Conservation (phyloP, 1,140 invertebrate species). For the Cydia splendana region DNA sequence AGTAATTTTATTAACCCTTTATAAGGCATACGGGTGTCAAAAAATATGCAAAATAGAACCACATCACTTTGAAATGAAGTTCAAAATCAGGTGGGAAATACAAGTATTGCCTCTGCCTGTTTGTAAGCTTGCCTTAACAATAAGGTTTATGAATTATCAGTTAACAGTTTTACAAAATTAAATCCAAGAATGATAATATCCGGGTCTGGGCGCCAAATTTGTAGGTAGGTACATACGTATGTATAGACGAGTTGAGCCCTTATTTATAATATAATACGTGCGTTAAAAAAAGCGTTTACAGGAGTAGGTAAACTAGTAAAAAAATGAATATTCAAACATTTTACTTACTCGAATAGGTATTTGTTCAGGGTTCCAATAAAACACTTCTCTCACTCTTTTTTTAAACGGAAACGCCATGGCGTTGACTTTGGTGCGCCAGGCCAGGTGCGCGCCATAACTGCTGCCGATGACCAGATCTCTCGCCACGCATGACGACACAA, state of each 20-base stretch:
- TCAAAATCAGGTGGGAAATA: too few species aligned
- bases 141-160: too few species aligned
- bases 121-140: too few species aligned
- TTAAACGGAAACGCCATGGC: slow-evolving; percentile 62
- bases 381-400: slow-evolving; percentile 66
- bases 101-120: too few species aligned
- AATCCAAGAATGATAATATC: too few species aligned
- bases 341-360: slow-evolving; percentile 60
- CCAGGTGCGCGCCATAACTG: slow-evolving; percentile 53
- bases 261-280: too few species aligned
- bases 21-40: not conserved
- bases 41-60: too few species aligned
- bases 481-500: slow-evolving; percentile 49
- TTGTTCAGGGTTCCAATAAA: slow-evolving; percentile 57
- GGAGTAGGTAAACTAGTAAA: not conserved
- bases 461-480: slow-evolving; percentile 59
- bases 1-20: not conserved
- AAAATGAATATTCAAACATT: slow-evolving; percentile 29
- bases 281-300: not conserved
- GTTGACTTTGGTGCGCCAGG: slow-evolving; percentile 60
- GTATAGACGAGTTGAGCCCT: too few species aligned
- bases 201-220: too few species aligned
- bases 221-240: too few species aligned
- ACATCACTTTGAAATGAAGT: too few species aligned
- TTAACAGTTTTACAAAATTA: too few species aligned